A percentile compares a stretch with the other conserved stretches of the same genome.
These are phyloP conservation scores for Taenioides sp. DNA, from an alignment of 2,797 vertebrate species.

Conservation along the genomic window DNA sequence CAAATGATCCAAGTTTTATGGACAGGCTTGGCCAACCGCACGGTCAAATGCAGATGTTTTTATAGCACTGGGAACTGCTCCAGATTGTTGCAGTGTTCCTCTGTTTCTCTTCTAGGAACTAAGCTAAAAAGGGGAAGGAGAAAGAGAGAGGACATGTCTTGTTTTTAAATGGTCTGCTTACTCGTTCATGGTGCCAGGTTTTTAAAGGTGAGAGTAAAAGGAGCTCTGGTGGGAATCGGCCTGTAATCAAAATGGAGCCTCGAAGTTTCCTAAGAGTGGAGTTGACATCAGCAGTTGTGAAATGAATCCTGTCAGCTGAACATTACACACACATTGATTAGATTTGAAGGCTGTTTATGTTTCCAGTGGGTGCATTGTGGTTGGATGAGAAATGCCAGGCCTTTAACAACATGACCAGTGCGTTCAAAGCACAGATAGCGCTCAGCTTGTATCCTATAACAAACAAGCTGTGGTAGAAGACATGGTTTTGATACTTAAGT, in stretches of 20 bases:
- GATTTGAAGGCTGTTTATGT: constrained; percentile 1
- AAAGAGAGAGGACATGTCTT: constrained; percentile 26
- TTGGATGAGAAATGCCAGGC: not conserved
- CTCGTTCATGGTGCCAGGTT: constrained; percentile 5
- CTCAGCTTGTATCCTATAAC: too few relatives aligned
- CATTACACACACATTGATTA: not conserved
- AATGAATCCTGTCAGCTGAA: not conserved
- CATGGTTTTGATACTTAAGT: too few relatives aligned
- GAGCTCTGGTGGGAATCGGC: constrained; percentile 15
- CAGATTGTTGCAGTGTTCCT: constrained; percentile 24
- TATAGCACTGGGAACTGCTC: constrained; percentile 25
- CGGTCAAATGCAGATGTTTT: constrained; percentile 43
- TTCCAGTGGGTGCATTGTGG: not conserved
- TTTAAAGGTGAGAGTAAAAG: constrained; percentile 17
- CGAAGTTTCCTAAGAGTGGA: not conserved
- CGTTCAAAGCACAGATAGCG: not conserved
- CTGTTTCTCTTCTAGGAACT: constrained; percentile 40
- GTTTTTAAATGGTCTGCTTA: constrained; percentile 17
- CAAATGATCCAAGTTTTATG: constrained; percentile 55
- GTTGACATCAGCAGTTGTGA: constrained; percentile 14
- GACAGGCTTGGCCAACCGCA: constrained; percentile 41
- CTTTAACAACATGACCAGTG: not conserved
- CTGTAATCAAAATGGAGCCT: not conserved
- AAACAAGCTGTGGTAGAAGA: too few relatives aligned
- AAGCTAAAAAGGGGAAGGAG: constrained; percentile 19